Evolutionary conservation across 2,113 vertebrate genomes (phyloP).

Genomic region (Erythrocercus mccallii): DNA sequence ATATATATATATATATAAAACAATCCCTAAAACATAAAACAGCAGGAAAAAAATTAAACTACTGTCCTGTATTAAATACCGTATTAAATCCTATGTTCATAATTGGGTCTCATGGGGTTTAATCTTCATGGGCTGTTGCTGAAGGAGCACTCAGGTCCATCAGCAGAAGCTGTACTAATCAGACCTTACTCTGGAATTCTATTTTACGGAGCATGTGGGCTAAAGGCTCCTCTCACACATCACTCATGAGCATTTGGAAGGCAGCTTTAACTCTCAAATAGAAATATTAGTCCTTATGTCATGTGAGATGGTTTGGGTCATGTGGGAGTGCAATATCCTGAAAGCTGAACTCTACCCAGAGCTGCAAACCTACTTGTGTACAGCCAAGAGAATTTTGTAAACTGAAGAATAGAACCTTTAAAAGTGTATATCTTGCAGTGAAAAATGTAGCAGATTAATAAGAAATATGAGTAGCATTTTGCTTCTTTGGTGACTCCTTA

Average conservation of each 20-base stretch:
- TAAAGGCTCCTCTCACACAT: neutral
- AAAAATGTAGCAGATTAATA: neutral
- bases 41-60: neutral
- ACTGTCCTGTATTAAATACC: neutral
- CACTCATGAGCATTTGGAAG: neutral
- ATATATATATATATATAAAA: no score
- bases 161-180: neutral
- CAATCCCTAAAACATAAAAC: neutral
- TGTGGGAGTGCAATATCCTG: neutral
- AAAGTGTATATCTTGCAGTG: neutral
- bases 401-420: neutral
- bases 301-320: neutral
- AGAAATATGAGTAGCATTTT: neutral
- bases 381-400: neutral
- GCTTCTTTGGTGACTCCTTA: neutral
- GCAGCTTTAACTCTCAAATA: neutral
- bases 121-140: neutral
- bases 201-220: neutral
- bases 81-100: neutral
- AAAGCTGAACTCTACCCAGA: neutral
- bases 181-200: neutral
- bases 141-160: neutral
- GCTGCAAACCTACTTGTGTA: neutral
- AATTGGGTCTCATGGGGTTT: neutral
- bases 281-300: neutral